phyloP scores from a whole-genome alignment of 2,113 vertebrate genomes.

The Camelus dromedarius region DNA sequence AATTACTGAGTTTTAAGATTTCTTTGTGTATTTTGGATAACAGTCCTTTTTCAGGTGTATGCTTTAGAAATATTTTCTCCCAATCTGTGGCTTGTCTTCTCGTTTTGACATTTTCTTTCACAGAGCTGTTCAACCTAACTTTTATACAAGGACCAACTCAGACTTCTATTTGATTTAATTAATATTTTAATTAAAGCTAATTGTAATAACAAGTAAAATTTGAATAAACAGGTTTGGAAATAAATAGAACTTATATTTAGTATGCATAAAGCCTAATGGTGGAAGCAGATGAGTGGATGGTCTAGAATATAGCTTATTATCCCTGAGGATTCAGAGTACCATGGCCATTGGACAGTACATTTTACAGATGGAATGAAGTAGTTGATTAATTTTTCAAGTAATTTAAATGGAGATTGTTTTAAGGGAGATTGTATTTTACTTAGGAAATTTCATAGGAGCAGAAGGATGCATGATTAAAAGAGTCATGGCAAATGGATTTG shows the following conservation, averaged over 20 bases:
- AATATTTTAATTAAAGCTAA: constrained; percentile 24
- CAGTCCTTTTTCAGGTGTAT: background rate
- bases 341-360: background rate
- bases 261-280: background rate
- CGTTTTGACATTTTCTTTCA: background rate
- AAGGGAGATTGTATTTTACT: constrained; percentile 35
- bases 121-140: background rate
- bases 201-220: constrained; percentile 21
- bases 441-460: constrained; percentile 27
- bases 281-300: background rate
- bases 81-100: background rate
- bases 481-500: constrained; percentile 1
- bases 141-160: background rate
- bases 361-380: background rate
- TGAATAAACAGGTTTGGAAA: background rate
- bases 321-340: background rate
- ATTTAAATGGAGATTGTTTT: constrained; percentile 34
- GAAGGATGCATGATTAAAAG: constrained; percentile 33
- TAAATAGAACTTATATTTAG: background rate
- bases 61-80: background rate
- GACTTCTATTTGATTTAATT: background rate
- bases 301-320: background rate
- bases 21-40: background rate
- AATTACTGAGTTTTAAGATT: background rate
- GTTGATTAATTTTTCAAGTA: constrained; percentile 47